Conservation (phyloP, 2,113 vertebrate genomes). For the Trogon surrucura region DNA sequence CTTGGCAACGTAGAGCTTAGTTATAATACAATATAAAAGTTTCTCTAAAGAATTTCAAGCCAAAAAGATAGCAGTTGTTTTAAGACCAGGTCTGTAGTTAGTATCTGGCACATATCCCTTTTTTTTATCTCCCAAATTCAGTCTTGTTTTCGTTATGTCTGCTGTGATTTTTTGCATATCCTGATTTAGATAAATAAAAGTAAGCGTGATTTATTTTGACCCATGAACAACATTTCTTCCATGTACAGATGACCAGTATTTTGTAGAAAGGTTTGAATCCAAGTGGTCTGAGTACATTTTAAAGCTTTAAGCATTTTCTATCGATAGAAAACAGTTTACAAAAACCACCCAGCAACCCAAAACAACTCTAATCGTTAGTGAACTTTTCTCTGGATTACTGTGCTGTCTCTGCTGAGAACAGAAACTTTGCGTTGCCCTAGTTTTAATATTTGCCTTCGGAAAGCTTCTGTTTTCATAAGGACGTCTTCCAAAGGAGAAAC, state of each 20-base stretch:
- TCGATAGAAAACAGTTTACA: not conserved
- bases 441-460: not conserved
- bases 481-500: not conserved
- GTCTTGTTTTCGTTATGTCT: not conserved
- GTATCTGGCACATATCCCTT: not conserved
- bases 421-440: not conserved
- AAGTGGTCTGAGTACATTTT: not conserved
- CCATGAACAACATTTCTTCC: not conserved
- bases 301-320: not conserved
- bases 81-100: not conserved
- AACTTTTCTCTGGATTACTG: not conserved
- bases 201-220: not conserved
- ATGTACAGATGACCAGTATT: fast-evolving
- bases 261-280: not conserved
- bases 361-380: not conserved
- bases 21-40: not conserved
- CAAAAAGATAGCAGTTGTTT: not conserved
- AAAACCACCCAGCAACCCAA: not conserved
- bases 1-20: not conserved
- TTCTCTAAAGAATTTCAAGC: not conserved
- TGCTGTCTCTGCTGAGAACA: not conserved
- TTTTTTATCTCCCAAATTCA: not conserved
- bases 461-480: not conserved
- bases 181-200: not conserved
- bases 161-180: not conserved